Conservation (phyloP, 2,888 invertebrate species). For the Bembecia ichneumoniformis region DNA sequence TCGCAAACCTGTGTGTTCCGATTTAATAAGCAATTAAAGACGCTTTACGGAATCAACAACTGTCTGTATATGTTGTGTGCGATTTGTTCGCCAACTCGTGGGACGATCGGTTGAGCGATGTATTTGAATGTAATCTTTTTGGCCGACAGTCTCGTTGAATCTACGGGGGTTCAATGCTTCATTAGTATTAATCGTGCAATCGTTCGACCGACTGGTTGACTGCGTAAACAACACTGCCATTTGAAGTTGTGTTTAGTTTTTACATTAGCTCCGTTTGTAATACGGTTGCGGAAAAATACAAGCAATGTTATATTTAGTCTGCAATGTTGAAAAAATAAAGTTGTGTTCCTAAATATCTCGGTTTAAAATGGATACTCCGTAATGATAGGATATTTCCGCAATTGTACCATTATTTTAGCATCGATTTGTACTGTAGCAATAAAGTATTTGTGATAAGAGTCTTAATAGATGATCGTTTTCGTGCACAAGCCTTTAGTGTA, state of each 20-base stretch:
- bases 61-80: constrained; percentile 24
- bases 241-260: constrained; percentile 11
- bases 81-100: background rate
- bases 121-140: too few relatives aligned
- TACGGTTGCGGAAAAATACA: background rate
- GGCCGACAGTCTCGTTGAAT: too few relatives aligned
- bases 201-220: background rate
- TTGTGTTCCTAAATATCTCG: too few relatives aligned
- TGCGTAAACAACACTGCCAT: constrained; percentile 33
- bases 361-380: too few relatives aligned
- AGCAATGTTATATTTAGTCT: too few relatives aligned
- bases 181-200: background rate
- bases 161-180: too few relatives aligned
- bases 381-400: too few relatives aligned
- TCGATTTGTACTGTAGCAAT: constrained; percentile 56
- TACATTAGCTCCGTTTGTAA: background rate
- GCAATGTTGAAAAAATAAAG: too few relatives aligned
- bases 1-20: constrained; percentile 24
- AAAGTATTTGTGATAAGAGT: constrained; percentile 58
- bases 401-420: constrained; percentile 13
- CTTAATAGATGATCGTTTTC: constrained; percentile 28
- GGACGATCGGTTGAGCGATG: background rate
- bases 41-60: constrained; percentile 44
- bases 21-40: constrained; percentile 24
- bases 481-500: constrained; percentile 37